These are phyloP conservation scores for Autographa pulchrina DNA, from an alignment of 2,888 invertebrate genomes.

Conservation along the genomic window DNA sequence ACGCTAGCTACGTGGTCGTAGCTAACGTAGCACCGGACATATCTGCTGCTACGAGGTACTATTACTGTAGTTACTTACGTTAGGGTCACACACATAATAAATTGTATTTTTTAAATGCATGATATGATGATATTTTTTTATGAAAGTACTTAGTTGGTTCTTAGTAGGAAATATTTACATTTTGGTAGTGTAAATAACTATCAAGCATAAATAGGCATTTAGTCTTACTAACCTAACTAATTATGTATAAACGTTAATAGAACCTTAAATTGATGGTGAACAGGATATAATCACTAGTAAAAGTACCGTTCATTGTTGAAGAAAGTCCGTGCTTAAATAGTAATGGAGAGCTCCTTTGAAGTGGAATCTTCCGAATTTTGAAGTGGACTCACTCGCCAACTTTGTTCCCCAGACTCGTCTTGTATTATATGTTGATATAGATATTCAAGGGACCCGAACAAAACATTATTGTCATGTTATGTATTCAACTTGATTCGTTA, in stretches of 20 bases:
- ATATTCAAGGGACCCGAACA: conserved; percentile 16
- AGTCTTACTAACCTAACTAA: not conserved
- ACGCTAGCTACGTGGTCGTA: not conserved
- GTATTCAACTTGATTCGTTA: conserved; percentile 32
- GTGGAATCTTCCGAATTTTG: conserved; percentile 64
- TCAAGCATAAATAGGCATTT: not conserved
- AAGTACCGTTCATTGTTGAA: conserved; percentile 40
- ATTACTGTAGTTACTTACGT: not conserved
- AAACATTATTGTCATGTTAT: conserved; percentile 10
- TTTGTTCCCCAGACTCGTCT: conserved; percentile 46
- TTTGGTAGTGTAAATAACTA: too few species aligned
- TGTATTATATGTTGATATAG: conserved; percentile 29
- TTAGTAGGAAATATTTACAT: too few species aligned
- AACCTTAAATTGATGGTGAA: conserved; percentile 38
- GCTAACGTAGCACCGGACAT: not conserved
- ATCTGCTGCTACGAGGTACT: not conserved
- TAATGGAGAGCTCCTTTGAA: conserved; percentile 62
- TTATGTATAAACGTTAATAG: not conserved
- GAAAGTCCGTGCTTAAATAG: conserved; percentile 57
- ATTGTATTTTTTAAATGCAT: too few species aligned
- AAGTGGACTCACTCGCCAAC: conserved; percentile 59
- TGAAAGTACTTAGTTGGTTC: too few species aligned
- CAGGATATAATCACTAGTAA: conserved; percentile 23
- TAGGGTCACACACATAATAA: too few species aligned
- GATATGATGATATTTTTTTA: too few species aligned